phyloP scores from a whole-genome alignment of 2,888 invertebrate genomes.

The Eupithecia abbreviata region DNA sequence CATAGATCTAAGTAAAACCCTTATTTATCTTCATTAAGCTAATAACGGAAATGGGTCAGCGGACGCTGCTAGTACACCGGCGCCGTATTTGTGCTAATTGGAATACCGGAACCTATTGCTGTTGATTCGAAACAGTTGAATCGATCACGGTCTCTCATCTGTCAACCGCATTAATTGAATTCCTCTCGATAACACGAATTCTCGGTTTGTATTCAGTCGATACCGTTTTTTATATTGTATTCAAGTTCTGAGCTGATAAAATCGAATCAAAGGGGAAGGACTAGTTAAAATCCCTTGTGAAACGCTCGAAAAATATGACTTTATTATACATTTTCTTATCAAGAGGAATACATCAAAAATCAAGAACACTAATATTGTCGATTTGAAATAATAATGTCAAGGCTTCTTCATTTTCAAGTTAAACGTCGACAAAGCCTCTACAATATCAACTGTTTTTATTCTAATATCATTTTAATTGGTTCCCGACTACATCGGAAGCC shows the following conservation, averaged over 20 bases:
- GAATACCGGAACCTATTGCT: slow-evolving; percentile 2
- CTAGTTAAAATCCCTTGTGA: not conserved
- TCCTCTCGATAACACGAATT: slow-evolving; percentile 9
- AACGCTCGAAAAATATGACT: not conserved
- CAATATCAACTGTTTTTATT: not conserved
- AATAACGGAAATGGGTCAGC: not conserved
- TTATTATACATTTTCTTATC: not conserved
- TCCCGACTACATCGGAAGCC: not conserved
- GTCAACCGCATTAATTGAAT: slow-evolving; percentile 24
- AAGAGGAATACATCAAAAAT: not conserved
- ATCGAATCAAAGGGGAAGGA: too few species aligned
- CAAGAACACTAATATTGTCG: not conserved
- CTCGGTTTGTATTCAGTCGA: slow-evolving; percentile 1
- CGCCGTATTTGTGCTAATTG: not conserved
- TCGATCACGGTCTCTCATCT: slow-evolving; percentile 31
- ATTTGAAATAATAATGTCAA: not conserved
- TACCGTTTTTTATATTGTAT: not conserved
- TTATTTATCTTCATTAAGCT: not conserved
- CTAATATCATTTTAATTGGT: not conserved
- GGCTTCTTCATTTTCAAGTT: not conserved
- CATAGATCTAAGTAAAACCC: not conserved
- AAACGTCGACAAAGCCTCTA: not conserved
- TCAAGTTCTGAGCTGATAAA: too few species aligned
- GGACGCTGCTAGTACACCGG: not conserved
- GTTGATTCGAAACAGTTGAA: slow-evolving; percentile 20